Percentiles rank a stretch among this genome's conserved stretches.
Evolutionary conservation across 2,113 vertebrate genomes (phyloP).

Genomic region (Marcusenius ussheri): DNA sequence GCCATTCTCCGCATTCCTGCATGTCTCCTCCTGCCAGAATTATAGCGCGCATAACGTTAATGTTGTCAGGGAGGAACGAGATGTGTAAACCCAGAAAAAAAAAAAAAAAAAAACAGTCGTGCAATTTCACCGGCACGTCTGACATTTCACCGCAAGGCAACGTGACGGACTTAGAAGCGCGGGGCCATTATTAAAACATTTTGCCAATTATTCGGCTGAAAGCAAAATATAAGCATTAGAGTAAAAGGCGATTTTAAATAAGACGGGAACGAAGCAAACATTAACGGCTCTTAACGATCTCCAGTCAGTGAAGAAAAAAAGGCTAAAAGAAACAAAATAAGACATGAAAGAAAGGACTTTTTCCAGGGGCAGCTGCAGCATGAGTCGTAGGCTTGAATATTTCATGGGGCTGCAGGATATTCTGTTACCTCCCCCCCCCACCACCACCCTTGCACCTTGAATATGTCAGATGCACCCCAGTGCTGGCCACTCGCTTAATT

Average conservation of each 20-base stretch:
- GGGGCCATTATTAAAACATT: conserved; percentile 3
- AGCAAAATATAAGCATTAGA: conserved; percentile 1
- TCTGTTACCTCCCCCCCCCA: neutral
- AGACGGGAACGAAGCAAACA: neutral
- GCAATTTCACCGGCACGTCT: neutral
- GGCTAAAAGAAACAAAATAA: neutral
- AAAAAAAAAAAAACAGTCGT: neutral
- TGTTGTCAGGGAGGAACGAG: neutral
- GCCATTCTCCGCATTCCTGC: neutral
- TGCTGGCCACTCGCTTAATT: neutral
- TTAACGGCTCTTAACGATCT: neutral
- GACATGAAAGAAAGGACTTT: neutral
- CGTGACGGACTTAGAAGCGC: neutral
- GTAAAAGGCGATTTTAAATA: conserved; percentile 1
- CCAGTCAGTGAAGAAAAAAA: neutral
- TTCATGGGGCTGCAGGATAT: conserved; percentile 5
- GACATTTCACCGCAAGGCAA: neutral
- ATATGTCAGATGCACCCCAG: neutral
- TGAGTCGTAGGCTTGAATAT: neutral
- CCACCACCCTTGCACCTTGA: neutral
- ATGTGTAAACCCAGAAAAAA: neutral
- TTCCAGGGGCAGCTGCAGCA: neutral
- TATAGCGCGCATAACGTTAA: neutral
- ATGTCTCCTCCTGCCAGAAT: neutral
- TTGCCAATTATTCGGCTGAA: neutral